A percentile compares a stretch with the other conserved stretches of the same genome.
Conservation (phyloP, 2,113 vertebrate species). For the Petaurus breviceps region DNA sequence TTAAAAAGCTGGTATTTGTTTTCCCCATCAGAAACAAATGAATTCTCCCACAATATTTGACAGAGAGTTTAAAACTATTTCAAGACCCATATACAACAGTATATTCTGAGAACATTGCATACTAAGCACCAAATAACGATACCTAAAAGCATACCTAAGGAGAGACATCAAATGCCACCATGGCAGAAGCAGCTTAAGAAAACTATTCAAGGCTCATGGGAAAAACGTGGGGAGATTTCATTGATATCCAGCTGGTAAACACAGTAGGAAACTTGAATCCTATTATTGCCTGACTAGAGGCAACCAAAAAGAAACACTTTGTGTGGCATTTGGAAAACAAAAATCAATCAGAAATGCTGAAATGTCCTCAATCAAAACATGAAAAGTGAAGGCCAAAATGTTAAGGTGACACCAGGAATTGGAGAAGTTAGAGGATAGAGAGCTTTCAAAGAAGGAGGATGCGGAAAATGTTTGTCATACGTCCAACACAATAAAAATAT, state of each 20-base stretch:
- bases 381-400: neutral
- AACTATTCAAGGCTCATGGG: neutral
- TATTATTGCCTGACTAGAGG: neutral
- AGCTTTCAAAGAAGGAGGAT: neutral
- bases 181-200: neutral
- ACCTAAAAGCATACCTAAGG: neutral
- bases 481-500: neutral
- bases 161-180: neutral
- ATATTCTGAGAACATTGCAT: neutral
- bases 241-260: neutral
- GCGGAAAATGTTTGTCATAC: neutral
- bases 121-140: neutral
- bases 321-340: neutral
- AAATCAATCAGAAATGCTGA: neutral
- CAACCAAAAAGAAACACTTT: neutral
- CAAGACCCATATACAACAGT: neutral
- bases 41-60: neutral
- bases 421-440: neutral
- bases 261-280: neutral
- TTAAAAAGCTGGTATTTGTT: neutral
- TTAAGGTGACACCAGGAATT: neutral
- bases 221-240: neutral
- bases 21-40: neutral
- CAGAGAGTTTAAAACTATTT: neutral
- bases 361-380: neutral